Evolutionary conservation across 2,797 vertebrate species (phyloP).

Genomic region (Melanotaenia boesemani): DNA sequence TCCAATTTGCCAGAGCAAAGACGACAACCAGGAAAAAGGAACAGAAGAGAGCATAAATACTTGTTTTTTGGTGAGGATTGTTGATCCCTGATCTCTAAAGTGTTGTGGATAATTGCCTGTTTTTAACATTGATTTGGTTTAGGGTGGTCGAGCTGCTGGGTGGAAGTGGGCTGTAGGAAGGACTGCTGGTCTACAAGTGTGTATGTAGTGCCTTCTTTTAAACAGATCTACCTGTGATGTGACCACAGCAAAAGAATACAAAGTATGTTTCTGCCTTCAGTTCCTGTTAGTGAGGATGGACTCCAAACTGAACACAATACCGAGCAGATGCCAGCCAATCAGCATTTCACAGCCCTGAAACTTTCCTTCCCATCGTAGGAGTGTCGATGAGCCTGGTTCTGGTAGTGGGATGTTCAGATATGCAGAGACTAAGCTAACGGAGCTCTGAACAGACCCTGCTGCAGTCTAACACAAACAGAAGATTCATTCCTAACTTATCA

Average conservation of each 20-base stretch:
- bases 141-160: too few relatives aligned
- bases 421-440: slow-evolving; percentile 37
- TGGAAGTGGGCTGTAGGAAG: too few relatives aligned
- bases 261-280: too few relatives aligned
- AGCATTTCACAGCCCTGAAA: neutral
- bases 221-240: too few relatives aligned
- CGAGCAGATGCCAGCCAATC: neutral
- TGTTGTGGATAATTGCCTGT: neutral
- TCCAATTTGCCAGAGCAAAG: neutral
- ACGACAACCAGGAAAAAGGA: neutral
- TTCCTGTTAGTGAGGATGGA: neutral
- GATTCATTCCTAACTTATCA: slow-evolving; percentile 70
- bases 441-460: slow-evolving; percentile 44
- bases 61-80: too few relatives aligned
- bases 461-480: slow-evolving; percentile 50
- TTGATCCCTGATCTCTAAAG: too few relatives aligned
- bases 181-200: too few relatives aligned
- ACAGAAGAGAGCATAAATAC: too few relatives aligned
- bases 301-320: neutral
- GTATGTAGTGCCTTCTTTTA: too few relatives aligned
- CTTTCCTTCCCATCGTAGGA: neutral
- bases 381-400: neutral
- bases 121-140: neutral
- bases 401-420: too few relatives aligned
- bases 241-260: too few relatives aligned